Evolutionary conservation across 2,797 vertebrate genomes (phyloP), one percentile per base, ranked within the genome.

Genomic region (Myripristis jacobus): DNA sequence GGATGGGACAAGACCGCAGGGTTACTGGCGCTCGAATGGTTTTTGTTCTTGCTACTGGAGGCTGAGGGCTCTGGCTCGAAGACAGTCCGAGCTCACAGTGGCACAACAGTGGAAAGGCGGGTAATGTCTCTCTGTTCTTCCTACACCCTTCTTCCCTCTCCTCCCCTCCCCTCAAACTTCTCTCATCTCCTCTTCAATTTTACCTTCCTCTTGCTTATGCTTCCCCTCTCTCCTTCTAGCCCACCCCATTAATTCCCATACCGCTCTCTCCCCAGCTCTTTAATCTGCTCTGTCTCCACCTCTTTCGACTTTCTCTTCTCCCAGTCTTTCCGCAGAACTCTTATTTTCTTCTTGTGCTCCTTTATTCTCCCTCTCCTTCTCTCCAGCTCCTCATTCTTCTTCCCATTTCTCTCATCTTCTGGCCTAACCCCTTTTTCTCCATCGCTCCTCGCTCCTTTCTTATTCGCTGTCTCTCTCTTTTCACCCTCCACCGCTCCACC

Each of bases 171-270:
- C 19, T 29, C 70, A 59, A 71, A 61, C 61, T 63, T 67, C 31
- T 67, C 31, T 66, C 62, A 71, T 77, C 50, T 77, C 29, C 25
- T 36, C 56, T 56, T 75, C 53, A 75, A 52, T 73, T 73, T 77
- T 46, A 67, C 64, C 22, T 66, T 72, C 52, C 54, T 57, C 67
- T 68, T 77, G 66, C 80, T 78, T 82, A 71, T 74, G 70, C 70
- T 77, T 72, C 73, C 27, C 31, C 27, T 51, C 73, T 70, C 50
- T 56, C 29, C 25, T 36, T 10, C 50, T 10, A 66, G 1, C 9
- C 65, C 27, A 66, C 10, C 67, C 61, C 1, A 16, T 70, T 72
- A 56, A 65, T 53, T 71, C 29, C n/a, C 9, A 24, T 48, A 16
- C n/a, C 22, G 4, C 27, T 19, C 29, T 48, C 16, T 61, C 5